Percentiles rank a stretch among this genome's conserved stretches.
These are phyloP conservation scores for Poeciliopsis gracilis DNA, from an alignment of 2,797 vertebrate species.

Conservation along the genomic window DNA sequence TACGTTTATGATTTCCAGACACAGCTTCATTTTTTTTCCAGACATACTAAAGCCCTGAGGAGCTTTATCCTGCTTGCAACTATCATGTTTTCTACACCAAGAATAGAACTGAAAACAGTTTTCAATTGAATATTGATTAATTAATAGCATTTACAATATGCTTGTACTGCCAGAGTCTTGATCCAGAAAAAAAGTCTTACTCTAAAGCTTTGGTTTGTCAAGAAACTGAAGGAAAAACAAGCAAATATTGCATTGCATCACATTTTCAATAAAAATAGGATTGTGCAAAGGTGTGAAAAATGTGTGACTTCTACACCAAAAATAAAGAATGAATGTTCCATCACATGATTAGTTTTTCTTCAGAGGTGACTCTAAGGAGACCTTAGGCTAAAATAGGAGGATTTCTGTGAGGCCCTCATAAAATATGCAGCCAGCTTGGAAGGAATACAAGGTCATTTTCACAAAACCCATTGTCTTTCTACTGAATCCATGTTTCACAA, in stretches of 20 bases:
- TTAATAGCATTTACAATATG: not conserved
- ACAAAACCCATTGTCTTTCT: not conserved
- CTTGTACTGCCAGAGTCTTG: not conserved
- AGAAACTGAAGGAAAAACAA: not conserved
- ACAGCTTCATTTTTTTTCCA: not conserved
- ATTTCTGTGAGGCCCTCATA: not conserved
- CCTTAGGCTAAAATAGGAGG: conserved; percentile 5
- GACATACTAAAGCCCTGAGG: not conserved
- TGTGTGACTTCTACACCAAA: not conserved
- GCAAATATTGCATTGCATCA: not conserved
- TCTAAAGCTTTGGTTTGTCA: not conserved
- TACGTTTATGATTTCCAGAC: not conserved
- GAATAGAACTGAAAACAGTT: not conserved
- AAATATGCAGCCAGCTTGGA: not conserved
- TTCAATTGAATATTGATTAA: not conserved
- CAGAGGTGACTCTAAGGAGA: not conserved
- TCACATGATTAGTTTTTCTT: conserved; percentile 8
- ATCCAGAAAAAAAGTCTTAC: not conserved
- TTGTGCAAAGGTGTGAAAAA: conserved; percentile 7
- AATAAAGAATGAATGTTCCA: conserved; percentile 13
- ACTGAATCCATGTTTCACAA: not conserved
- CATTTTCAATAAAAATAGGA: not conserved
- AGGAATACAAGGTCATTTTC: not conserved
- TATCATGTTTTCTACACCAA: not conserved
- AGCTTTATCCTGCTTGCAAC: not conserved